Base-by-base conservation (phyloP, 2,888 invertebrate species). In the Fissipunctia ypsillon region DNA sequence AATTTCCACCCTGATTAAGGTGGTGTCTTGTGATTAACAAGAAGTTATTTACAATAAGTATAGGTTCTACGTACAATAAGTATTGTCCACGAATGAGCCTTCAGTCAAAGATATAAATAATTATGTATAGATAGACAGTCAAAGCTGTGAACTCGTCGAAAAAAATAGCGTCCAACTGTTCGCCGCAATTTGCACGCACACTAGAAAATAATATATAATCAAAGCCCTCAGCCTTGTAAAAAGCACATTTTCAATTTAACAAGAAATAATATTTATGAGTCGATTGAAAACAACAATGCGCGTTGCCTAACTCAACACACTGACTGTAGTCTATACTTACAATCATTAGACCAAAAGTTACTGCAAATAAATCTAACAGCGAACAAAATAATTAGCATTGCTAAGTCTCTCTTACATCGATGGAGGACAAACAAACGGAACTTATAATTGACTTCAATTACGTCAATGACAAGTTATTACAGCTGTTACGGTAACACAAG, bases 371-470 rank as follows among this genome's bases (percentile, higher is more conserved):
- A 60, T 59, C n/a, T n/a, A 59, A 50, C 16, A 3, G 52, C 4
- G 7, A 45, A 41, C 38, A 41, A 69, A 35, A 38, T 14, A 72
- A 73, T 57, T 66, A 14, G 19, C 22, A n/a, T 52, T 6, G 9
- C 31, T 67, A 38, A 25, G 22, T 73, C 25, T 28, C 14, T 43
- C 16, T 43, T 31, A 25, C 41, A 73, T 64, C 12, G n/a, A 45
- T 41, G 31, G 0, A 22, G 38, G n/a, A 60, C 28, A 50, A 66
- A 69, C 52, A 35, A 76, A 71, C 61, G 45, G 74, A 60, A 74
- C 77, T 59, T 41, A 57, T 76, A 76, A 68, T 67, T 67, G 76
- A 50, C 76, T 52, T 45, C 50, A 81, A 69, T 79, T 72, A 71
- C 45, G 63, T 66, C 64, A 84, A 73, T 52, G 59, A 66, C 67